Evolutionary conservation across 2,797 vertebrate genomes (phyloP), one percentile per base, ranked within the genome.

Genomic region (Tarsius wallacei): DNA sequence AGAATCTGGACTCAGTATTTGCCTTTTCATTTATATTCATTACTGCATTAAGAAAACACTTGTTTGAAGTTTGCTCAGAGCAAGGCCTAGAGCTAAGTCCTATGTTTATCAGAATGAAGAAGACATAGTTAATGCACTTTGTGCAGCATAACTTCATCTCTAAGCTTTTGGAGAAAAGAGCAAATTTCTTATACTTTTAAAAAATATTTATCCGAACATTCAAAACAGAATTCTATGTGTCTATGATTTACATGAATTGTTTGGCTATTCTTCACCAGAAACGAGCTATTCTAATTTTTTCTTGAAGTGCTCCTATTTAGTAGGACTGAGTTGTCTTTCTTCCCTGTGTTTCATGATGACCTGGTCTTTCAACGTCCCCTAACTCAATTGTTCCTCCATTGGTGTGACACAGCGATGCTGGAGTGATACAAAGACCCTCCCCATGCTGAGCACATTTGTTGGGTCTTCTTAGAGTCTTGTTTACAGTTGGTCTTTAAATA

Each of bases 401-500:
- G 14, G 2, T 28, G 24, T 36, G 5, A 42, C 2, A 5, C 0
- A 53, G 26, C 21, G 55, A 3, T 42, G 10, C 6, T 36, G 3
- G 7, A 13, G 9, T 2, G 21, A 57, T 17, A 1, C 4, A 47
- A 70, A 11, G 9, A 59, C 1, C 57, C 11, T n/a, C 2, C 2
- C 2, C 15, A 6, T 1, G 2, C 13, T 61, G 31, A 31, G 6
- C 6, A 1, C 57, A 7, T 55, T 53, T 90, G 64, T 47, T 47
- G 7, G 28, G 5, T 64, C 12, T 66, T 51, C 42, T 95, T 53
- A 21, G 31, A 31, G 21, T 83, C 73, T 71, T 70, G 3, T 33
- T 93, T 66, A 47, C 14, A 47, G 64, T 57, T 78, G 87, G 77
- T 31, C 16, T 82, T 63, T 90, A 49, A 51, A 63, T 78, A 33